phyloP scores from a whole-genome alignment of 2,797 vertebrate species.

The Nyctibius grandis region DNA sequence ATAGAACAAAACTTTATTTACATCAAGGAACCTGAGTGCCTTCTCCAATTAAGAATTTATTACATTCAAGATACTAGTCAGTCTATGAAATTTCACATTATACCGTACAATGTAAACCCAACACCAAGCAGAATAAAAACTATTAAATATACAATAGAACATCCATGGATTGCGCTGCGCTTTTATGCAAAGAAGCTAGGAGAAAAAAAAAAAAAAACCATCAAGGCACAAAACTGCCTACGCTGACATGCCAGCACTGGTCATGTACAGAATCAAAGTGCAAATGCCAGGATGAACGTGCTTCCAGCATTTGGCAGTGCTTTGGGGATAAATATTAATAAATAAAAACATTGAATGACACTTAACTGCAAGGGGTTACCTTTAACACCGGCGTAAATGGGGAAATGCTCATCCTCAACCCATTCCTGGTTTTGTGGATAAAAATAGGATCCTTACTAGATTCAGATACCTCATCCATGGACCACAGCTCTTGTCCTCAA shows the following conservation, averaged over 20 bases:
- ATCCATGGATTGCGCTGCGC: neutral
- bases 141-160: neutral
- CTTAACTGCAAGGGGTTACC: neutral
- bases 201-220: neutral
- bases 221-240: neutral
- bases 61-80: constrained; percentile 17
- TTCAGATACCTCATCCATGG: neutral
- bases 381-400: neutral
- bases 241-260: neutral
- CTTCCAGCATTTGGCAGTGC: neutral
- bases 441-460: neutral
- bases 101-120: neutral
- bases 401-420: neutral
- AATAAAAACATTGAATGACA: neutral
- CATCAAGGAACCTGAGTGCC: constrained; percentile 2
- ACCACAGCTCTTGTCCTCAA: neutral
- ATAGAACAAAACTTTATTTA: constrained; percentile 43
- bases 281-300: neutral
- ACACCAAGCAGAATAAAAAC: neutral
- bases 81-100: neutral
- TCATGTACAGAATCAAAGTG: neutral
- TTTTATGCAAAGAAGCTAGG: neutral
- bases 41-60: neutral
- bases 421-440: neutral
- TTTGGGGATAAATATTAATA: fast-evolving